A percentile compares a stretch with the other conserved stretches of the same genome.
Conservation (phyloP, 1,140 invertebrate genomes). For the Drosophila parvula region DNA sequence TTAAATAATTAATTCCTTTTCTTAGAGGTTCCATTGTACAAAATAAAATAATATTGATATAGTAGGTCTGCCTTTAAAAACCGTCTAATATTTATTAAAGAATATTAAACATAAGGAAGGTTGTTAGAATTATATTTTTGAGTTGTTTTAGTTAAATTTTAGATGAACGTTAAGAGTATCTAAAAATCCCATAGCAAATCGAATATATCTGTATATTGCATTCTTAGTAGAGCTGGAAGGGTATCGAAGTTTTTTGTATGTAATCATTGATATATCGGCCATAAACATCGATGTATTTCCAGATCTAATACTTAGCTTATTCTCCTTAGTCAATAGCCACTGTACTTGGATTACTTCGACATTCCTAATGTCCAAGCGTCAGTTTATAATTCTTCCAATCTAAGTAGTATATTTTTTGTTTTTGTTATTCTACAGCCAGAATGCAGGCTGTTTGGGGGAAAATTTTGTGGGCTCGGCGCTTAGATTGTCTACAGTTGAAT, state of each 20-base stretch:
- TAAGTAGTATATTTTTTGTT: constrained; percentile 28
- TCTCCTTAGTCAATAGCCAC: constrained; percentile 5
- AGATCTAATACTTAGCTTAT: not conserved
- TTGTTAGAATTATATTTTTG: no score
- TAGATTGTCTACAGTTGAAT: constrained; percentile 70
- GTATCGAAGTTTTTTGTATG: no score
- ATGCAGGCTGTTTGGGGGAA: constrained; percentile 23
- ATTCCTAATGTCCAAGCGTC: constrained; percentile 70
- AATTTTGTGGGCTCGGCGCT: constrained; percentile 61
- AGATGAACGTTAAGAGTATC: no score
- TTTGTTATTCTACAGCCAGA: constrained; percentile 31
- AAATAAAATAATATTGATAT: not conserved
- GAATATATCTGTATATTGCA: not conserved
- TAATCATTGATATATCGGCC: no score
- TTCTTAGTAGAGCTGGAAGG: no score
- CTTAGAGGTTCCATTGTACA: not conserved
- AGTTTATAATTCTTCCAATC: constrained; percentile 62
- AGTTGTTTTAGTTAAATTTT: no score
- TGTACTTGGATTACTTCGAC: constrained; percentile 25
- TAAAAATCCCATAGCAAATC: no score
- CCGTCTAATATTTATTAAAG: not conserved
- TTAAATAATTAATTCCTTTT: not conserved
- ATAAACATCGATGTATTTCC: no score
- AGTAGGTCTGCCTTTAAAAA: not conserved
- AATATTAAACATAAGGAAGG: no score